These are phyloP conservation scores for Philantomba maxwellii DNA, from an alignment of 2,113 vertebrate genomes.

Conservation along the genomic window DNA sequence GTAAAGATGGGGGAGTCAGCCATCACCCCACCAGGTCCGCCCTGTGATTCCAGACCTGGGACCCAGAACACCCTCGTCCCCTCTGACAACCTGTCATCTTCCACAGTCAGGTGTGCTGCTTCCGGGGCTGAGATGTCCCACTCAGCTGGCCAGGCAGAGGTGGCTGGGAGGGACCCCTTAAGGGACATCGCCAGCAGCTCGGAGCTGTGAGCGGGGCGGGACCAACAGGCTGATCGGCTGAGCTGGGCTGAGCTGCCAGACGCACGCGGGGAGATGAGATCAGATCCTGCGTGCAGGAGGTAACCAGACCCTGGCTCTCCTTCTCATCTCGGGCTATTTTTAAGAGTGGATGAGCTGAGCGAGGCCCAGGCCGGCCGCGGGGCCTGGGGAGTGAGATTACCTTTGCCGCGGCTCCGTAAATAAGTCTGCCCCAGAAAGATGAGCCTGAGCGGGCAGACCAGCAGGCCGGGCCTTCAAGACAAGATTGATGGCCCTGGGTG, in stretches of 20 bases:
- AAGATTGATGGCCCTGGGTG: conserved; percentile 62
- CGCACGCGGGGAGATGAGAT: not conserved
- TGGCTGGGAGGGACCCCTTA: not conserved
- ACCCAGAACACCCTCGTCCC: not conserved
- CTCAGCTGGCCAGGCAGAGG: not conserved
- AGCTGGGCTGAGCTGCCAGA: not conserved
- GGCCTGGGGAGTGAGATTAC: conserved; percentile 65
- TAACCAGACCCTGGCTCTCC: conserved; percentile 56
- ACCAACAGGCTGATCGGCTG: not conserved
- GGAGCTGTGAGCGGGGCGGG: not conserved
- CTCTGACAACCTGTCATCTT: not conserved
- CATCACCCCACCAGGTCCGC: not conserved
- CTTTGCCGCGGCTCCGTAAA: conserved; percentile 60
- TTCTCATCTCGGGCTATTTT: conserved; percentile 64
- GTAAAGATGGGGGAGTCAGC: not conserved
- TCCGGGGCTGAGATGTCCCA: not conserved
- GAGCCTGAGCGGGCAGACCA: conserved; percentile 39
- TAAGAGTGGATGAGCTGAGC: conserved; percentile 47
- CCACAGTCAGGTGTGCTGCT: not conserved
- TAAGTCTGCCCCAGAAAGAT: conserved; percentile 73
- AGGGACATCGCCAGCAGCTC: not conserved
- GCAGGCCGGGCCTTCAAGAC: conserved; percentile 5
- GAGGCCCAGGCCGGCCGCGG: conserved; percentile 18
- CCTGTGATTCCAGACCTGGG: not conserved
- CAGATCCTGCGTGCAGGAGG: conserved; percentile 34